Base-by-base conservation (phyloP, 2,888 invertebrate genomes). In the Drosophila macrospina region DNA sequence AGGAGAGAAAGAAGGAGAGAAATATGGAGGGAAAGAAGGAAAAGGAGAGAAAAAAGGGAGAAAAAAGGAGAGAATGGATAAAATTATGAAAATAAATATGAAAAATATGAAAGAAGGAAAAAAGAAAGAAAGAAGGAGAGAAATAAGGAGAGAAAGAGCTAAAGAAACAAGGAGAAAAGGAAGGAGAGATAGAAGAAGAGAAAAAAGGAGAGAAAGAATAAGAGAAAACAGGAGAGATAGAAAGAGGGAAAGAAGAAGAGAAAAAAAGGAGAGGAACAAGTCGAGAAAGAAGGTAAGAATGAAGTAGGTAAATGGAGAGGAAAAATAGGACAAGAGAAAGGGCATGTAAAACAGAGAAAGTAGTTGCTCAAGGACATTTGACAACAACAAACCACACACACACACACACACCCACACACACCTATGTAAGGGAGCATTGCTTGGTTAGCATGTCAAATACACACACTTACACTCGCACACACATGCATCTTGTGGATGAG, bases 351-450 rank as follows among this genome's bases (percentile, higher is more conserved):
- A 20, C 2, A 6, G 8, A 26, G 50, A 62, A 63, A 39, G 37
- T 52, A 51, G 24, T 44, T 42, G 66, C 72, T 71, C 72, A 71
- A 71, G 72, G 72, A 41, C 72, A 71, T 56, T n/a, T 42, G 41
- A 30, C 42, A 55, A 59, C 44, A 59, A 52, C 41, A 60, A 60
- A 60, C 36, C 51, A 13, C 30, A 20, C 45, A 20, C 30, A 41
- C 26, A 61, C 54, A 39, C 7, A 44, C 32, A 26, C 41, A 37
- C n/a, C 41, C 37, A 20, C 20, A 20, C 20, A 20, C 20, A 20
- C 41, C 32, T 10, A 47, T 34, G 7, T 28, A 28, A 6, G 28
- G 28, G 28, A 6, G 6, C 7, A 34, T 36, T 36, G 36, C 36
- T 13, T 36, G 5, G 13, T 6, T n/a, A 13, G 6, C 36, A 13